Conservation (phyloP, 2,888 invertebrate genomes). For the Crossocerus cetratus region DNA sequence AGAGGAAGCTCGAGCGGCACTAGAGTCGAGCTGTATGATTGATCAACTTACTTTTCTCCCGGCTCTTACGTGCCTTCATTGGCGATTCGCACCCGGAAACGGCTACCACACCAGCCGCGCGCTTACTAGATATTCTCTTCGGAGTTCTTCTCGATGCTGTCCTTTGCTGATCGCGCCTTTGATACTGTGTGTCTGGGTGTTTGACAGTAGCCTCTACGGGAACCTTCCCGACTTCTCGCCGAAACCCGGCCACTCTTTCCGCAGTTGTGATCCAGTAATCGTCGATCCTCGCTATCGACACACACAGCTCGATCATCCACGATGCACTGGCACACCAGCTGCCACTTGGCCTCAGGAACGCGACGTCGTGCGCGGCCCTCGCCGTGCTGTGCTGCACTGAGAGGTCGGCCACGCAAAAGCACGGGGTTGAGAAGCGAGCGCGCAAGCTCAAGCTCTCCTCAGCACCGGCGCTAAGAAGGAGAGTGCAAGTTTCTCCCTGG, state of each 20-base stretch:
- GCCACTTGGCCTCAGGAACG: slow-evolving; percentile 9
- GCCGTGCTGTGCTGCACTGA: slow-evolving; percentile 34
- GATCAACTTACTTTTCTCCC: slow-evolving; percentile 72
- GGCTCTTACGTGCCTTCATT: slow-evolving; percentile 68
- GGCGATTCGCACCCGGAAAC: slow-evolving; percentile 17
- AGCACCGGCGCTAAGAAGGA: slow-evolving; percentile 1
- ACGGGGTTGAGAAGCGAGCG: slow-evolving; percentile 50
- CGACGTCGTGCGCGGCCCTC: slow-evolving; percentile 40
- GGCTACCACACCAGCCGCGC: too few relatives aligned
- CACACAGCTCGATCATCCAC: slow-evolving; percentile 37
- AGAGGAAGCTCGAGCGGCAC: slow-evolving; percentile 69
- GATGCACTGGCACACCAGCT: slow-evolving; percentile 34
- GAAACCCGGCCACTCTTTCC: too few relatives aligned
- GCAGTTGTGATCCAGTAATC: background rate
- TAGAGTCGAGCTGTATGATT: slow-evolving; percentile 60
- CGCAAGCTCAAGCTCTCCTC: slow-evolving; percentile 42
- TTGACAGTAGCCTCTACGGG: background rate
- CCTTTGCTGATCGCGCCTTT: background rate
- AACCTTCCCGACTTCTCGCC: too few relatives aligned
- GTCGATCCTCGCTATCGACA: slow-evolving; percentile 15
- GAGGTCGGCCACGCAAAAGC: slow-evolving; percentile 63
- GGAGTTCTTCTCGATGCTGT: background rate
- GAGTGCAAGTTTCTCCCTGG: background rate
- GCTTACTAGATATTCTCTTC: too few relatives aligned
- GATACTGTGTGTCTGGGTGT: background rate